Evolutionary conservation across 2,797 vertebrate species (phyloP), one percentile per base, ranked within the genome.

Genomic region (Clarias platycephalus): DNA sequence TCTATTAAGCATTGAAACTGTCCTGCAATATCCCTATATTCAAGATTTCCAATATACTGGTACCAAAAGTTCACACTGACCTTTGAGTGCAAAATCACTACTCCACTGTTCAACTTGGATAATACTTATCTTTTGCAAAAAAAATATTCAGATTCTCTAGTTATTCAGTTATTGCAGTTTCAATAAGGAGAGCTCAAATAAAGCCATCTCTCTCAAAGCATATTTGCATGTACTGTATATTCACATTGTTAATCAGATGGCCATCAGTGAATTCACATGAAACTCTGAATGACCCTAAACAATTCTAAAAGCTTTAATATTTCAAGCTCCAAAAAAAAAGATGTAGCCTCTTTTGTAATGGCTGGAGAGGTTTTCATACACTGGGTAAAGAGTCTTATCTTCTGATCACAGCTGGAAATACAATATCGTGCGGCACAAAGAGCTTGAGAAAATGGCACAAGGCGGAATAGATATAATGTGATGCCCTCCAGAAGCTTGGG

Each of bases 391-490:
- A 60, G 57, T 80, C 24, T 63, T 66, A 80, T 80, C 78, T 37
- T 24, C 9, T 16, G 31, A 82, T 40, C 70, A 53, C 44, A 60
- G 58, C 24, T 57, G 60, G 20, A 80, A 63, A 63, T 49, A 66
- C 77, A 76, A 53, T 57, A 67, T 72, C 20, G 40, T 57, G 62
- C 34, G 24, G 60, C 26, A 83, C 62, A 34, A 67, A 77, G 71
- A 66, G 72, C 44, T 55, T 55, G 71, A 83, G 82, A 83, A 83
- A 75, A 75, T 28, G 76, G 58, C 40, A 55, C 74, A 58, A 34
- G 74, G 74, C 70, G 5, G 58, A 74, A 74, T 16, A 74, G 68
- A 60, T 60, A 72, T 74, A 83, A 83, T 63, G 20, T 34, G 58
- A 72, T 75, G 81, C 60, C 24, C 37, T 63, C 60, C 53, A 49